These are phyloP conservation scores for Lepus americanus DNA, from an alignment of 2,113 vertebrate species.

Conservation along the genomic window DNA sequence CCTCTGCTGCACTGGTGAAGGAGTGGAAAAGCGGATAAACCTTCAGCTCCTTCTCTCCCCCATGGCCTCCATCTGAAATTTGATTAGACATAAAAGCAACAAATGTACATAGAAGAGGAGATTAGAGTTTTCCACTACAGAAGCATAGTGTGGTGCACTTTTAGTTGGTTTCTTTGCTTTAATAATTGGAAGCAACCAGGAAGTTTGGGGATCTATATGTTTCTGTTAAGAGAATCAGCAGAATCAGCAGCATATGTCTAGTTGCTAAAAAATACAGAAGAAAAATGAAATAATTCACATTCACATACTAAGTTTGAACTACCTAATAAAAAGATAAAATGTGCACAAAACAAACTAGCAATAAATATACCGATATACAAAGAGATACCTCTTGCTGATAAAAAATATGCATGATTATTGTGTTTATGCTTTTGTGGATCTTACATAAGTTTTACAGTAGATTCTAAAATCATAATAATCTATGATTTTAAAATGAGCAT, in stretches of 20 bases:
- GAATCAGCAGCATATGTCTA: not conserved
- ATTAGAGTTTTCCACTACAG: not conserved
- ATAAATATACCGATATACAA: not conserved
- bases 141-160: not conserved
- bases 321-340: slow-evolving; percentile 1
- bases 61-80: not conserved
- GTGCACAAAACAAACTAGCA: not conserved
- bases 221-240: not conserved
- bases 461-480: slow-evolving; percentile 9
- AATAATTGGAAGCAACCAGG: not conserved
- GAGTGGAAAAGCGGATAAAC: not conserved
- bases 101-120: too few relatives aligned
- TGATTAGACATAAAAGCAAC: not conserved
- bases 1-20: not conserved
- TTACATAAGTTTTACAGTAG: not conserved
- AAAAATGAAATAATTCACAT: not conserved
- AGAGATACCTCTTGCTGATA: not conserved
- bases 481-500: not conserved
- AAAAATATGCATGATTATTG: slow-evolving; percentile 36
- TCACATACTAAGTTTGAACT: not conserved
- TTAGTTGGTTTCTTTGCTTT: not conserved
- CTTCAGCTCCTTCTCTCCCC: too few relatives aligned
- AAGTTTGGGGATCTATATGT: not conserved
- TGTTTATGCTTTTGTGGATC: not conserved
- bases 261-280: not conserved